Conservation (phyloP, 64 coral and sea anemone species). For the Montipora capricornis region DNA sequence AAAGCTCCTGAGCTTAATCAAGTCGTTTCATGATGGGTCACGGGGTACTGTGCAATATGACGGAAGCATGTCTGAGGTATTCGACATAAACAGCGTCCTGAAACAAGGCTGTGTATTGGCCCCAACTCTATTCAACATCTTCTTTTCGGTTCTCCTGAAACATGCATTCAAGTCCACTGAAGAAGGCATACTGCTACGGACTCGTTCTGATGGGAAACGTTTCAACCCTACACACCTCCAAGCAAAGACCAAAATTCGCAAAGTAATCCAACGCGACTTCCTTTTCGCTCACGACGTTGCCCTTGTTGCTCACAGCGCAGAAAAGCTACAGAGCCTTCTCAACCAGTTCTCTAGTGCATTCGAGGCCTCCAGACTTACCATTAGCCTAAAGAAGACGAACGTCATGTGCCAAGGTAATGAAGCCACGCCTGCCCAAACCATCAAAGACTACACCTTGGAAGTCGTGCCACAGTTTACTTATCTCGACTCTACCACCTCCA, state of each 20-base stretch:
- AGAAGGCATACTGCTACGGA: background rate
- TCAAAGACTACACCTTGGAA: background rate
- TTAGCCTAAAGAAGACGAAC: background rate
- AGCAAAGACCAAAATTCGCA: background rate
- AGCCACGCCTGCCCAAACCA: background rate
- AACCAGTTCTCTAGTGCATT: background rate
- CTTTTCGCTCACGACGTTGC: background rate
- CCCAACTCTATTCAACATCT: conserved; percentile 11
- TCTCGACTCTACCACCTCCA: conserved; percentile 14
- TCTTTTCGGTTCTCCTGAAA: background rate
- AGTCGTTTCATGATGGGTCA: too few species aligned
- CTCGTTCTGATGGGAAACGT: background rate
- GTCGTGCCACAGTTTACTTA: conserved; percentile 29
- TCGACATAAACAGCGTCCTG: conserved; percentile 5
- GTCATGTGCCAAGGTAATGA: background rate
- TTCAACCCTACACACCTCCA: background rate
- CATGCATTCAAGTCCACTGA: too few species aligned
- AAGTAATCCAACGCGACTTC: background rate
- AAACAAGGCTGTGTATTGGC: conserved; percentile 36
- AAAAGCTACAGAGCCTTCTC: background rate
- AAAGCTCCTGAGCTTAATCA: background rate
- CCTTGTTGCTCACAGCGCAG: background rate
- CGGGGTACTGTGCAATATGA: background rate
- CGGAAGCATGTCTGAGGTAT: background rate
- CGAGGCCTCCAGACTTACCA: background rate